Evolutionary conservation across 2,888 invertebrate species (phyloP).

Genomic region (Helleia helle): DNA sequence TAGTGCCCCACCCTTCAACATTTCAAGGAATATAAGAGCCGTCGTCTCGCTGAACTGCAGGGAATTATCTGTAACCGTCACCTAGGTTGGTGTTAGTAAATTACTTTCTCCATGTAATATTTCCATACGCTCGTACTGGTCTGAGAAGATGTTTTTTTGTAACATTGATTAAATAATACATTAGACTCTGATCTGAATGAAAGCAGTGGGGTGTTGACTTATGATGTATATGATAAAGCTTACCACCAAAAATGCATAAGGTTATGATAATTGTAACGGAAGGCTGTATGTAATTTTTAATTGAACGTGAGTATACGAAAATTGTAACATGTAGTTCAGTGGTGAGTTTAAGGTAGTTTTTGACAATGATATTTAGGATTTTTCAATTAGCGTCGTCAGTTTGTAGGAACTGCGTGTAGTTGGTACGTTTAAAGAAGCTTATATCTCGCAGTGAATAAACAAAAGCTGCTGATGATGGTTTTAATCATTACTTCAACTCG

Average conservation of each 20-base stretch:
- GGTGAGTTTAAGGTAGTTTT: too few species aligned
- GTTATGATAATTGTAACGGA: too few species aligned
- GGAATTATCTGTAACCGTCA: conserved; percentile 1
- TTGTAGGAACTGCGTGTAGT: too few species aligned
- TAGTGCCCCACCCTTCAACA: conserved; percentile 59
- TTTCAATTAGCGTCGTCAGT: too few species aligned
- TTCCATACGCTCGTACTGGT: background rate
- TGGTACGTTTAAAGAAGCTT: too few species aligned
- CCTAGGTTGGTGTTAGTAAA: background rate
- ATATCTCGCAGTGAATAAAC: too few species aligned
- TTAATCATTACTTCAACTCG: background rate
- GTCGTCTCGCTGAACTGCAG: conserved; percentile 27
- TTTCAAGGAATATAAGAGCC: conserved; percentile 57
- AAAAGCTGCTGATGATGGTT: background rate
- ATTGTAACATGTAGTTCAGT: too few species aligned
- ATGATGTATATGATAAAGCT: too few species aligned
- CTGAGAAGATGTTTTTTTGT: background rate
- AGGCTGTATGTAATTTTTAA: too few species aligned
- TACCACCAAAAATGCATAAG: too few species aligned
- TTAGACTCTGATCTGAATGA: background rate
- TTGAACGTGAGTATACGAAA: too few species aligned
- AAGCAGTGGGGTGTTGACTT: background rate
- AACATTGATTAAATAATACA: background rate
- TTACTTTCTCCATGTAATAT: background rate
- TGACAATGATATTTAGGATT: too few species aligned